Percentiles rank a stretch among this genome's conserved stretches.
phyloP scores from a whole-genome alignment of 2,113 vertebrate species.

The Circaetus gallicus region DNA sequence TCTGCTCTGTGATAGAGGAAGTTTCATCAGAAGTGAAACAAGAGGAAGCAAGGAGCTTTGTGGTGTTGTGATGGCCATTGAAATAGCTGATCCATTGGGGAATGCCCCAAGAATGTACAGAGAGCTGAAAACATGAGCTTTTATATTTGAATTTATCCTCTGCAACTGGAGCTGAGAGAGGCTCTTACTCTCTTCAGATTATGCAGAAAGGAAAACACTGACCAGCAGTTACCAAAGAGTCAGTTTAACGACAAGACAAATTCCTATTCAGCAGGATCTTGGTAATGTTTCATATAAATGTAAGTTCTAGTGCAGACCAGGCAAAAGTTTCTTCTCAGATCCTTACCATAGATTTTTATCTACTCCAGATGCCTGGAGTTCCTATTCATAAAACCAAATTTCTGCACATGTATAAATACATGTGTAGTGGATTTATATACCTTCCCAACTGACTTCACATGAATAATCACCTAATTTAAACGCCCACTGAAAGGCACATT shows the following conservation, averaged over 20 bases:
- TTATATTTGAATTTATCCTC: background rate
- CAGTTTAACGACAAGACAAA: background rate
- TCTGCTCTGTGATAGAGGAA: background rate
- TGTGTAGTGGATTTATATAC: background rate
- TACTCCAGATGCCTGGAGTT: background rate
- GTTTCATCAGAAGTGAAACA: slow-evolving; percentile 16
- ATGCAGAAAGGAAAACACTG: background rate
- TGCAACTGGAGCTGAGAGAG: background rate
- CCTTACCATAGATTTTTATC: background rate
- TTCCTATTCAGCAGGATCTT: background rate
- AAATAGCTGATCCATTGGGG: background rate
- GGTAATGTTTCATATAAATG: background rate
- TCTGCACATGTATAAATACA: background rate
- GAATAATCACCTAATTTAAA: background rate
- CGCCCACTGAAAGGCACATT: background rate
- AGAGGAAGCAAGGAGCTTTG: background rate
- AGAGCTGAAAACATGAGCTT: background rate
- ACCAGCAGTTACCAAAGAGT: background rate
- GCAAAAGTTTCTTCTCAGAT: background rate
- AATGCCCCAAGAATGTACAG: background rate
- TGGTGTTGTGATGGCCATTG: background rate
- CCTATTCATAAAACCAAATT: background rate
- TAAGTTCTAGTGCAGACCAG: background rate
- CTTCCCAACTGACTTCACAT: background rate
- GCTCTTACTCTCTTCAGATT: background rate